Evolutionary conservation across 2,113 vertebrate species (phyloP), one percentile per base, ranked within the genome.

Genomic region (Ochotona princeps): DNA sequence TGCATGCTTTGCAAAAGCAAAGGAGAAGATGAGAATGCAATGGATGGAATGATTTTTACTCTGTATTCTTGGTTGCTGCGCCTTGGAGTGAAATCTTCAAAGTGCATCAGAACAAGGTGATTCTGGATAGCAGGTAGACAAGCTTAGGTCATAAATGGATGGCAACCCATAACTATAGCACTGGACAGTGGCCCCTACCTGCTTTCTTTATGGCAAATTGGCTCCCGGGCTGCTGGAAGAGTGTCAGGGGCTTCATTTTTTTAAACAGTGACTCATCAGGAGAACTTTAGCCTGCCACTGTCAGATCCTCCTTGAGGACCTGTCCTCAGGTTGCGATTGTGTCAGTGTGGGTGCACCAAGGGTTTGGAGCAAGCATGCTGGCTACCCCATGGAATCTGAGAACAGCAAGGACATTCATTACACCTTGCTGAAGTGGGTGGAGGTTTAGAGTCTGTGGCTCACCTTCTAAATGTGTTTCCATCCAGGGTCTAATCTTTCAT

Each of bases 401-500:
- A 8, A 54, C 3, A 60, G 61, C 44, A 74, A 51, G 57, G 38
- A 8, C n/a, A n/a, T 51, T 85, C 38, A 25, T 20, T 67, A 8
- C 8, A 12, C 65, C 9, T 28, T 32, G 73, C n/a, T 21, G 9
- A 47, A 86, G 67, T 13, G 54, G 84, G 80, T 61, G 84, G 84
- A 49, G 51, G 82, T 61, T 25, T 38, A 32, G 35, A 35, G 17
- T 74, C 79, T 51, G 72, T 35, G 30, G 80, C 21, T 82, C 81
- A 88, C 90, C 90, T 96, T 94, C 47, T n/a, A 67, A 66, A 30
- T 70, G 51, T 44, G 49, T 95, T 95, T 94, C 44, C 75, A 76
- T 66, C 0, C 1, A 0, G 38, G 70, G 83, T 44, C 73, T 23
- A 49, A 12, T 90, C 75, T 89, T 74, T 79, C 57, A 60, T 82